phyloP scores from a whole-genome alignment of 2,888 invertebrate species.

The Drosophila imparisetae region DNA sequence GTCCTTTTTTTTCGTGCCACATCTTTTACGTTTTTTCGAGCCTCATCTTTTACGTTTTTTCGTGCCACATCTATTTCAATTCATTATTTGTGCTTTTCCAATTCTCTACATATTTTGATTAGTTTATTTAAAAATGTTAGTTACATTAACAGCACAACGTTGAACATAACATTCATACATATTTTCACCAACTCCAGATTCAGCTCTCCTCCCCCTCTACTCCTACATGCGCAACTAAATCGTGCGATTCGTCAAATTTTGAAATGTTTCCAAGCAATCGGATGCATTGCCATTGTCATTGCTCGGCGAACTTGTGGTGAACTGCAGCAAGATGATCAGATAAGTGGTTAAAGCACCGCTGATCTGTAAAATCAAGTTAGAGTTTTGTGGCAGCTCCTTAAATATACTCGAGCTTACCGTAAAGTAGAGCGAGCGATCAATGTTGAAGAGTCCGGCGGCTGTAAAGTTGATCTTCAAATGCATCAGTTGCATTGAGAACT shows the following conservation, averaged over 20 bases:
- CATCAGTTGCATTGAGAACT: slow-evolving; percentile 84
- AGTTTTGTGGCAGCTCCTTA: background rate
- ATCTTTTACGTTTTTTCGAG: too few relatives aligned
- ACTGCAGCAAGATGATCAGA: slow-evolving; percentile 84
- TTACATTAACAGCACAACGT: slow-evolving; percentile 10
- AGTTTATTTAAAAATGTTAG: slow-evolving; percentile 31
- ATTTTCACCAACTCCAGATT: slow-evolving; percentile 25
- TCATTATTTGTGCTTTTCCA: background rate
- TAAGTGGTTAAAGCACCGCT: slow-evolving; percentile 84
- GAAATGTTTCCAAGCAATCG: slow-evolving; percentile 51
- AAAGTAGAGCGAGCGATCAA: slow-evolving; percentile 84
- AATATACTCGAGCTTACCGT: slow-evolving; percentile 72
- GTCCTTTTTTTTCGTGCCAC: background rate
- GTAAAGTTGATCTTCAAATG: slow-evolving; percentile 84
- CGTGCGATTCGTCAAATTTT: slow-evolving; percentile 62
- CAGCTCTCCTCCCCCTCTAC: background rate
- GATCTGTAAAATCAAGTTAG: slow-evolving; percentile 71
- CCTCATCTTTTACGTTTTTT: too few relatives aligned
- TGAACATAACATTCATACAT: slow-evolving; percentile 17
- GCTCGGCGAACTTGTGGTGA: slow-evolving; percentile 78
- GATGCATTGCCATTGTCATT: slow-evolving; percentile 24
- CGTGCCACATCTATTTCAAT: too few relatives aligned
- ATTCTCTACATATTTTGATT: background rate
- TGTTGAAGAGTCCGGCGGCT: slow-evolving; percentile 84
- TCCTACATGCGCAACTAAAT: slow-evolving; percentile 22